Percentiles rank a stretch among this genome's conserved stretches.
These are phyloP conservation scores for Aleiodes testaceus DNA, from an alignment of 2,888 invertebrate species.

Conservation along the genomic window DNA sequence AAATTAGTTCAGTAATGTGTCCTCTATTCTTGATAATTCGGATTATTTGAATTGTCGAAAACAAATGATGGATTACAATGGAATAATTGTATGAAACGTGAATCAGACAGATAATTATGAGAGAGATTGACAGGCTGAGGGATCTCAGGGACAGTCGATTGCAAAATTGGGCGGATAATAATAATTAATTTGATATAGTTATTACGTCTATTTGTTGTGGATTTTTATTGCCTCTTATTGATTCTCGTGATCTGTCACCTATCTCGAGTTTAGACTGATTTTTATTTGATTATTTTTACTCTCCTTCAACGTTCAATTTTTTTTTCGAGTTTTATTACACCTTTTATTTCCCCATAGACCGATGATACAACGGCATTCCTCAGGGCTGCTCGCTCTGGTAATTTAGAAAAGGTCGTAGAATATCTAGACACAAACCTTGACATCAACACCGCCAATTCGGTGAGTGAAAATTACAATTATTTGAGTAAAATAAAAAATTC, in stretches of 20 bases:
- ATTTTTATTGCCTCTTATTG: not conserved
- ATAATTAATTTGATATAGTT: not conserved
- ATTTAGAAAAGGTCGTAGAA: slow-evolving; percentile 95
- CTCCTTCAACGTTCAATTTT: too few relatives aligned
- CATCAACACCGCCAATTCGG: slow-evolving; percentile 98
- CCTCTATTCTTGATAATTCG: slow-evolving; percentile 15
- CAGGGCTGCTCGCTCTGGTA: slow-evolving; percentile 97
- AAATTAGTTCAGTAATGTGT: not conserved
- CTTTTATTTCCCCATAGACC: slow-evolving; percentile 78
- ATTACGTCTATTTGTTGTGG: not conserved
- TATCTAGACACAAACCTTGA: slow-evolving; percentile 94
- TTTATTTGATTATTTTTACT: not conserved
- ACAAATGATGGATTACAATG: too few relatives aligned
- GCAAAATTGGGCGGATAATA: not conserved
- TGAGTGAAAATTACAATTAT: slow-evolving; percentile 69
- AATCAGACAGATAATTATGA: not conserved
- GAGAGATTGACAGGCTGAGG: not conserved
- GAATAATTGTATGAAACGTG: too few relatives aligned
- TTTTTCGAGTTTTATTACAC: slow-evolving; percentile 23
- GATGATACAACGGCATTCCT: slow-evolving; percentile 98
- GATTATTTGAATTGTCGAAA: slow-evolving; percentile 15
- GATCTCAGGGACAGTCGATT: slow-evolving; percentile 18
- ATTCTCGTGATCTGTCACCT: slow-evolving; percentile 20
- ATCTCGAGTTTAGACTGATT: not conserved
- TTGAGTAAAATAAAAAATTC: too few relatives aligned